These are phyloP conservation scores for Condylura cristata DNA, from an alignment of 2,113 vertebrate genomes.

Conservation along the genomic window DNA sequence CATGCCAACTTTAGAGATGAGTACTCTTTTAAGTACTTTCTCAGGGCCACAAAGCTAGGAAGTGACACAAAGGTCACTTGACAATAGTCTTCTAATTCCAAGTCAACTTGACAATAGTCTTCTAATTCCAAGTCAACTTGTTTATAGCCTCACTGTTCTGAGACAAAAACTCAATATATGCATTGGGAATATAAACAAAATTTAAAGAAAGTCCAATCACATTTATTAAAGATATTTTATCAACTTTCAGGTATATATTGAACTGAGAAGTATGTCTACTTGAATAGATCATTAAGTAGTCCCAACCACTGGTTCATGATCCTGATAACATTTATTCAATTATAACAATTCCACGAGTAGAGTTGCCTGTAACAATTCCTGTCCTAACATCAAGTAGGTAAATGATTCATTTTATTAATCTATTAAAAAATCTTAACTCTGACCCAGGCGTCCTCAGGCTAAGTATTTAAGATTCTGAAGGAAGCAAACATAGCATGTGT, in stretches of 20 bases:
- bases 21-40: background rate
- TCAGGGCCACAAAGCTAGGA: background rate
- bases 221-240: background rate
- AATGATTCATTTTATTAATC: background rate
- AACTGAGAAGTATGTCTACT: background rate
- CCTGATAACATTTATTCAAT: background rate
- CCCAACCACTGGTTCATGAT: background rate
- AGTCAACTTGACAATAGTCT: background rate
- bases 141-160: background rate
- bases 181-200: background rate
- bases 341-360: background rate
- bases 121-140: background rate
- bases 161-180: background rate
- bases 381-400: background rate
- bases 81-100: background rate
- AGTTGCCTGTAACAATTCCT: background rate
- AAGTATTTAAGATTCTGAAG: background rate
- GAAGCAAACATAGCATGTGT: background rate
- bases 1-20: background rate
- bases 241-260: background rate
- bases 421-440: background rate
- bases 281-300: background rate
- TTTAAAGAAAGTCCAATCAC: background rate
- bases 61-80: background rate
- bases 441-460: background rate